A percentile compares a stretch with the other conserved stretches of the same genome.
Conservation (phyloP, 53 echinoderm and acorn worm genomes). For the Stichopus horrens region DNA sequence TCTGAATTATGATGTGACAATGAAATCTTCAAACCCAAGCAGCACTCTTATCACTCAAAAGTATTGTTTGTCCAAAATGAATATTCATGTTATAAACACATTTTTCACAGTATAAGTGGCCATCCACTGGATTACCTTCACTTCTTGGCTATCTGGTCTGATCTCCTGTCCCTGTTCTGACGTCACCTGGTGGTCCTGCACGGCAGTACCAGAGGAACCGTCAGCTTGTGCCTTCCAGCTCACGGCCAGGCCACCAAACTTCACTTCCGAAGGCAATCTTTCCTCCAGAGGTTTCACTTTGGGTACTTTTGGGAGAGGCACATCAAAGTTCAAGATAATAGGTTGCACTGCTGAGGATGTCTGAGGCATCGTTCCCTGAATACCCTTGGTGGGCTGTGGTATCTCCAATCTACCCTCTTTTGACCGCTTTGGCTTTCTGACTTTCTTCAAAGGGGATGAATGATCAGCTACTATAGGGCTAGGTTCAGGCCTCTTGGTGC, state of each 20-base stretch:
- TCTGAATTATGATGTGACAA: too few species aligned
- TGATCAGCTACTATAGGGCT: constrained; percentile 17
- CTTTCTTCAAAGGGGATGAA: constrained; percentile 16
- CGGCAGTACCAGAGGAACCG: neutral
- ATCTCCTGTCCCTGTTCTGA: constrained; percentile 34
- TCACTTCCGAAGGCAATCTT: constrained; percentile 31
- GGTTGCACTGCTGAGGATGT: constrained; percentile 66
- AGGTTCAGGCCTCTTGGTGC: constrained; percentile 35
- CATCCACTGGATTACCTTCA: neutral
- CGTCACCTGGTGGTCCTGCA: constrained; percentile 34
- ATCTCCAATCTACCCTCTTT: constrained; percentile 39
- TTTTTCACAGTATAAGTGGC: neutral
- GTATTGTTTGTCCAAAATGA: too few species aligned
- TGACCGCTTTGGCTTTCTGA: constrained; percentile 8
- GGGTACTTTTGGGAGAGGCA: constrained; percentile 72
- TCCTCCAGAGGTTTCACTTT: constrained; percentile 56
- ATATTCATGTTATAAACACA: too few species aligned
- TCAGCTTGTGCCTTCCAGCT: neutral
- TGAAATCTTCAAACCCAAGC: too few species aligned
- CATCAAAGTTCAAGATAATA: constrained; percentile 91
- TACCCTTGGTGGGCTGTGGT: constrained; percentile 25
- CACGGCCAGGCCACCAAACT: constrained; percentile 11
- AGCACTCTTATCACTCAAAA: too few species aligned
- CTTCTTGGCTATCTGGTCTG: constrained; percentile 32
- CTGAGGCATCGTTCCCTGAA: constrained; percentile 5